Evolutionary conservation across 1,140 invertebrate genomes (phyloP).

Genomic region (Lutraria rhynchaena): DNA sequence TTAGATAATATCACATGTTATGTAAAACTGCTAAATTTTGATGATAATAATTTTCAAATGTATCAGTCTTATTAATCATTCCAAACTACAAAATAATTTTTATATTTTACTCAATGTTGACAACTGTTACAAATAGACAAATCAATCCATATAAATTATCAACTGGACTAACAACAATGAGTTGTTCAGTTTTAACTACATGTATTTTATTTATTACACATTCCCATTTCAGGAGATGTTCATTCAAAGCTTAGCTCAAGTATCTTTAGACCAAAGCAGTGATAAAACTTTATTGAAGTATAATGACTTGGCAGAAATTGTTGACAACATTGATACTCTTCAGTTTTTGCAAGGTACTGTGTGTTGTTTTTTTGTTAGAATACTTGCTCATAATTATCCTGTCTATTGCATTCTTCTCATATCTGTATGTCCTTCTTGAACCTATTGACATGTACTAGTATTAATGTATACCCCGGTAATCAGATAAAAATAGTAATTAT

Average conservation of each 20-base stretch:
- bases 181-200: background rate
- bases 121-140: background rate
- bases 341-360: conserved; percentile 77
- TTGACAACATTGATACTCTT: conserved; percentile 72
- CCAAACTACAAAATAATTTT: background rate
- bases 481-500: too few relatives aligned
- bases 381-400: too few relatives aligned
- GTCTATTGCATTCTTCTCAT: too few relatives aligned
- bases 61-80: too few relatives aligned
- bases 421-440: too few relatives aligned
- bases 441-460: too few relatives aligned
- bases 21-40: too few relatives aligned
- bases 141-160: background rate
- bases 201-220: conserved; percentile 4
- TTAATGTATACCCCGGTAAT: too few relatives aligned
- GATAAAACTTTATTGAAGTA: conserved; percentile 67
- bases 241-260: conserved; percentile 74
- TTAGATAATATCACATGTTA: too few relatives aligned
- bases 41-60: too few relatives aligned
- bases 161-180: background rate
- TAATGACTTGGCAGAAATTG: conserved; percentile 76
- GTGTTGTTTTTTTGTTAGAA: too few relatives aligned
- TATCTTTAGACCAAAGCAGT: conserved; percentile 69
- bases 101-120: background rate
- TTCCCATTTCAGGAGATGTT: conserved; percentile 78